A percentile compares a stretch with the other conserved stretches of the same genome.
Conservation (phyloP, 1,140 invertebrate genomes). For the Musca domestica region DNA sequence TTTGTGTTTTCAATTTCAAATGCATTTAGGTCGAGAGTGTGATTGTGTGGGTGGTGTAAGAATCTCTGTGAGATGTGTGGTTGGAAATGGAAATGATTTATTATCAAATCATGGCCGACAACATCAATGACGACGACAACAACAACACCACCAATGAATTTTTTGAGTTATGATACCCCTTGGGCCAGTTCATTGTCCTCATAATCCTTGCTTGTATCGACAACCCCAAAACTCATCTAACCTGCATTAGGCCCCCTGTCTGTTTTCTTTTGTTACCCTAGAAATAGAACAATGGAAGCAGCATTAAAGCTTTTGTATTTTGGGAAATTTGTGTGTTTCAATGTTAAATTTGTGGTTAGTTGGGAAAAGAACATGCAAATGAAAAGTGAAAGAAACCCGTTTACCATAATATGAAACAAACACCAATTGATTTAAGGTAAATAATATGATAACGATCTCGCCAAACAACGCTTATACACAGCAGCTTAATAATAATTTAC, state of each 20-base stretch:
- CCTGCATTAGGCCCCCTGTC: not conserved
- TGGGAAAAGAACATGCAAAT: not conserved
- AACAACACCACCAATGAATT: not conserved
- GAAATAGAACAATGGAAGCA: slow-evolving; percentile 14
- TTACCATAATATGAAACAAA: not conserved
- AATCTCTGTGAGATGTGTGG: no score
- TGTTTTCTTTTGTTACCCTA: not conserved
- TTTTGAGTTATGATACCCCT: not conserved
- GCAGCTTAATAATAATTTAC: not conserved
- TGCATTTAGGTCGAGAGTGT: not conserved
- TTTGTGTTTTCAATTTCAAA: not conserved
- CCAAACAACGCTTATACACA: not conserved
- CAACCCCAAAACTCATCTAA: not conserved
- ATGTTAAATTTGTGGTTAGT: not conserved
- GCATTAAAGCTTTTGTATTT: slow-evolving; percentile 6
- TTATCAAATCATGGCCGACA: not conserved
- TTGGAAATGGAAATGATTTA: not conserved
- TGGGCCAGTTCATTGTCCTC: not conserved
- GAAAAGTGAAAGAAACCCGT: not conserved
- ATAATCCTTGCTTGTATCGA: not conserved
- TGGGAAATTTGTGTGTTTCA: not conserved
- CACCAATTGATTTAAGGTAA: not conserved
- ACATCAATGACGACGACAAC: not conserved
- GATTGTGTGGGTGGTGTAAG: no score
- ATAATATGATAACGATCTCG: not conserved